Evolutionary conservation across 2,113 vertebrate species (phyloP).

Genomic region (Vireo altiloquus): DNA sequence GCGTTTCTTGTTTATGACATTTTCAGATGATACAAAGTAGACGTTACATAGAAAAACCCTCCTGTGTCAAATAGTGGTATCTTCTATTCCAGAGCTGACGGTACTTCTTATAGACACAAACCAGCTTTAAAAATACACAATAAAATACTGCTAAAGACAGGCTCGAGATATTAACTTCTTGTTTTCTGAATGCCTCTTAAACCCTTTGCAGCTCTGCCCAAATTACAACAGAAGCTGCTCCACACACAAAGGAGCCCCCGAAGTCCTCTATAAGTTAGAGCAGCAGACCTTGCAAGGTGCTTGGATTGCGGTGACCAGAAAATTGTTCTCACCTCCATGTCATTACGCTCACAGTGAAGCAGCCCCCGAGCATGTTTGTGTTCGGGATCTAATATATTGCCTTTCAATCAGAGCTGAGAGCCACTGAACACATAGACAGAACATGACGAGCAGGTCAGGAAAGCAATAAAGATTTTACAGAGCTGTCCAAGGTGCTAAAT

Average conservation of each 20-base stretch:
- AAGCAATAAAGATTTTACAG: constrained; percentile 99
- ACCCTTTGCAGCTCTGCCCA: constrained; percentile 2
- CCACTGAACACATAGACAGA: constrained; percentile 86
- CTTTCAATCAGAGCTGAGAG: constrained; percentile 98
- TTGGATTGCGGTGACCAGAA: constrained; percentile 93
- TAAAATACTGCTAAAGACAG: background rate
- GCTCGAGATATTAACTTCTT: background rate
- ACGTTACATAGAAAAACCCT: background rate
- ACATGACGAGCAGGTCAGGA: constrained; percentile 98
- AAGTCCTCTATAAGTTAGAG: constrained; percentile 90
- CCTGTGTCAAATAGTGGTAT: background rate
- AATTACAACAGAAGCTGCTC: constrained; percentile 14
- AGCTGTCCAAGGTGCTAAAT: constrained; percentile 99
- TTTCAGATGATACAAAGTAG: background rate
- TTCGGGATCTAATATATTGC: constrained; percentile 96
- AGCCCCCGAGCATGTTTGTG: constrained; percentile 96
- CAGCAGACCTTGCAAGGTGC: constrained; percentile 89
- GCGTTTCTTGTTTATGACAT: background rate
- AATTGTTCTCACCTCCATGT: constrained; percentile 92
- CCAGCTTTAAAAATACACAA: background rate
- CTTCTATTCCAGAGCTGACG: background rate
- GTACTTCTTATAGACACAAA: background rate
- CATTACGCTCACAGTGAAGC: constrained; percentile 92
- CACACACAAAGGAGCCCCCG: constrained; percentile 73
- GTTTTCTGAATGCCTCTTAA: background rate